Evolutionary conservation across 2,113 vertebrate species (phyloP).

Genomic region (Caracal caracal): DNA sequence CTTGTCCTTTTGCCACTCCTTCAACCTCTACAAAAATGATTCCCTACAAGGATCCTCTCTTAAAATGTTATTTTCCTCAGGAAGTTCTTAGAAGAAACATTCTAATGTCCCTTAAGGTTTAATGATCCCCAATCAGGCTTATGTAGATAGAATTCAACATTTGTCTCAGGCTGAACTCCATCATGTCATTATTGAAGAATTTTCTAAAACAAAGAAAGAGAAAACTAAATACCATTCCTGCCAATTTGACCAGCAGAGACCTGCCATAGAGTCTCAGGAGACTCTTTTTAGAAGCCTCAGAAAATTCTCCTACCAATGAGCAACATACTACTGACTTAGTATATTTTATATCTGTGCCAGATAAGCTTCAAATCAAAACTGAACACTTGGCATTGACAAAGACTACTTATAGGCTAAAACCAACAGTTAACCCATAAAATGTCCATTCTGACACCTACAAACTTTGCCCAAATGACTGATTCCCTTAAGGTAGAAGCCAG

Average conservation of each 20-base stretch:
- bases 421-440: background rate
- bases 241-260: background rate
- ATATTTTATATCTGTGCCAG: background rate
- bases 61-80: background rate
- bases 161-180: background rate
- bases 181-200: background rate
- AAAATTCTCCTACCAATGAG: background rate
- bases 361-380: background rate
- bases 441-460: background rate
- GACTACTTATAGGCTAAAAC: background rate
- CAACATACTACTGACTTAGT: background rate
- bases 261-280: background rate
- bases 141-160: background rate
- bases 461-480: background rate
- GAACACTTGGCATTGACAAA: background rate
- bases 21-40: background rate
- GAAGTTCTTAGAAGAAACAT: background rate
- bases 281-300: background rate
- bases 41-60: background rate
- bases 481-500: background rate
- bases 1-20: background rate
- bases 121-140: background rate
- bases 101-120: background rate
- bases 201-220: background rate
- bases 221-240: background rate